Base-by-base conservation (phyloP, 2,888 invertebrate species). In the Drosophila nr. fundita region DNA sequence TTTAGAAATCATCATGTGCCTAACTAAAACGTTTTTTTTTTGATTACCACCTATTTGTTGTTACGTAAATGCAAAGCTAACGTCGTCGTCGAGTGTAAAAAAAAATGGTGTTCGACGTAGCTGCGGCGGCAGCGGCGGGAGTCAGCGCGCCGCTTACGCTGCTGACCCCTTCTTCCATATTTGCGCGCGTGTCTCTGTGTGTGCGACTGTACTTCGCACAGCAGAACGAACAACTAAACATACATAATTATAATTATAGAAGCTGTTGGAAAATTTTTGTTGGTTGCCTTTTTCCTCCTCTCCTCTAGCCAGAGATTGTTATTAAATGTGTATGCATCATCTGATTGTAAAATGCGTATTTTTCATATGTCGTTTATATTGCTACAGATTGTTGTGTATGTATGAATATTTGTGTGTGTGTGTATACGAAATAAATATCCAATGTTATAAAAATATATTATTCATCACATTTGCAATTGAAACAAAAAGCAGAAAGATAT, bases 51-150 rank as follows among this genome's bases (percentile, higher is more conserved):
- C 84, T 84, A 71, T 79, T 65, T 78, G 76, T 68, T 78, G 78
- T 90, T 91, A 91, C 90, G 90, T 87, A 91, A 90, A 90, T 69
- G 75, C 75, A 76, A 86, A 85, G 82, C 82, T 85, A 90, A 87
- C 85, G 87, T 85, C 89, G 83, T 83, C 67, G 81, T 71, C 65
- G 83, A 65, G 72, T 75, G 67, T 74, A 77, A 72, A 82, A 61
- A 49, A 70, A 84, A 77, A 83, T 78, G 72, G 66, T 69, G 79
- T 78, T 70, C 62, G 63, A 54, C 57, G 71, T 61, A 67, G 67
- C 72, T 57, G 55, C 42, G 69, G 49, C 57, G 65, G 73, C 76
- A 45, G 45, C 45, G 66, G 73, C 77, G 78, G 82, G 80, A 87
- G 87, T 84, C 78, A 57, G 68, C 63, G 59, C 63, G 71, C 76